Base-by-base conservation (phyloP, 1,140 invertebrate genomes). In the Orius laevigatus region DNA sequence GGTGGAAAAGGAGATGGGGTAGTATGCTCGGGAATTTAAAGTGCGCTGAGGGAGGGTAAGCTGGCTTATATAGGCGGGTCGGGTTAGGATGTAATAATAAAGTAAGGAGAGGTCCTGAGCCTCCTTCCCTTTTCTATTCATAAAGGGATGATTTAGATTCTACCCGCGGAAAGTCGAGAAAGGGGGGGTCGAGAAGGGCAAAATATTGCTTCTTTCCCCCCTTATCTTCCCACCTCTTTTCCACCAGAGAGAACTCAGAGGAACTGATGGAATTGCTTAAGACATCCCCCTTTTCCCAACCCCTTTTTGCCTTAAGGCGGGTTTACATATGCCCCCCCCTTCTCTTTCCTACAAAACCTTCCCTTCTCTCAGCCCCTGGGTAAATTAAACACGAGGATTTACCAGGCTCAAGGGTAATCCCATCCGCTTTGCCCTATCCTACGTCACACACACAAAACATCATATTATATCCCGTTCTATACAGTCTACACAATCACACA, bases 101-200 rank as follows among this genome's bases (percentile, higher is more conserved):
- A 45, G 43, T 45, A 45, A 33, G 15, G 15, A 16, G 36, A 39
- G 36, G n/a, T 39, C 15, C 36, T 10, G 15, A 39, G 10, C 36
- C 36, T 16, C n/a, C 33, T 35, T n/a, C 36, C 14, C 19, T 45
- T 45, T 45, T 45, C 43, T 45, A 45, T 45, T 45, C 43, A 45
- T 45, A 45, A 45, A 45, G 43, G 43, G 18, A 45, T 45, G 43
- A 45, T 45, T 45, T 45, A 45, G 43, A 45, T 45, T 25, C 31
- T 20, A 16, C 12, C 39, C 15, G 25, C 39, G 2, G 2, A 25
- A 25, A 25, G 25, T 25, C 25, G 25, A 25, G 25, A 25, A 25
- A 25, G 3, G 25, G 25, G 8, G 25, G 25, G 25, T 25, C 8
- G 25, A 8, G 8, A 25, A 25, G 15, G 39, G 39, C 39, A 41